Conservation (phyloP, 53 echinoderm and acorn worm genomes). For the Echinarachnius parma region DNA sequence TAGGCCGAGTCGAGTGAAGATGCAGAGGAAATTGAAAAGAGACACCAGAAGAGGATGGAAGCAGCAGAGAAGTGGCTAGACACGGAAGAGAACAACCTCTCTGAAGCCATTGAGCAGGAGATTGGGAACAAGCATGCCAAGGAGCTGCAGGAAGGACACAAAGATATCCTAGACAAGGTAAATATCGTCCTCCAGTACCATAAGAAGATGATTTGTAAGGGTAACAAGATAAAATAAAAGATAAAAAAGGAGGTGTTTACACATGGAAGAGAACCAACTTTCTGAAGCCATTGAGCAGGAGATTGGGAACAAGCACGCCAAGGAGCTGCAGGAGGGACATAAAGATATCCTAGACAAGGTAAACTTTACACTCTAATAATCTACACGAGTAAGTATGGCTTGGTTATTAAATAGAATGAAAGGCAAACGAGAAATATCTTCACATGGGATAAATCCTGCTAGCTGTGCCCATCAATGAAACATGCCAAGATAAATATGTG, state of each 20-base stretch:
- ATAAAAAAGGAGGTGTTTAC: constrained; percentile 63
- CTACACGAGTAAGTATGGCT: too few species aligned
- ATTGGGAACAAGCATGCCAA: constrained; percentile 64
- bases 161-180: constrained; percentile 72
- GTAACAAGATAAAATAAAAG: too few species aligned
- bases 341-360: constrained; percentile 75
- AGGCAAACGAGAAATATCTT: too few species aligned
- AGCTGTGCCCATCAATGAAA: too few species aligned
- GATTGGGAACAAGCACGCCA: constrained; percentile 62
- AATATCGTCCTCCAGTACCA: constrained; percentile 5
- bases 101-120: constrained; percentile 82
- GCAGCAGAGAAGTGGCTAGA: constrained; percentile 77
- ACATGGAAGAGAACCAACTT: constrained; percentile 75
- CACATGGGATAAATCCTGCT: too few species aligned
- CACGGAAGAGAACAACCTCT: constrained; percentile 75
- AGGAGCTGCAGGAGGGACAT: constrained; percentile 78
- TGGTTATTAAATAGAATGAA: too few species aligned
- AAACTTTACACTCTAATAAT: too few species aligned
- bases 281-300: constrained; percentile 82
- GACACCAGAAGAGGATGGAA: constrained; percentile 81
- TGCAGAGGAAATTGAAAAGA: constrained; percentile 67
- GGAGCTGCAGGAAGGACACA: constrained; percentile 80
- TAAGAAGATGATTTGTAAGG: too few species aligned
- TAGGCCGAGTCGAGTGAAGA: constrained; percentile 54
- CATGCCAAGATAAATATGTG: too few species aligned